Evolutionary conservation across 2,888 invertebrate genomes (phyloP).

Genomic region (Nomada fabriciana): DNA sequence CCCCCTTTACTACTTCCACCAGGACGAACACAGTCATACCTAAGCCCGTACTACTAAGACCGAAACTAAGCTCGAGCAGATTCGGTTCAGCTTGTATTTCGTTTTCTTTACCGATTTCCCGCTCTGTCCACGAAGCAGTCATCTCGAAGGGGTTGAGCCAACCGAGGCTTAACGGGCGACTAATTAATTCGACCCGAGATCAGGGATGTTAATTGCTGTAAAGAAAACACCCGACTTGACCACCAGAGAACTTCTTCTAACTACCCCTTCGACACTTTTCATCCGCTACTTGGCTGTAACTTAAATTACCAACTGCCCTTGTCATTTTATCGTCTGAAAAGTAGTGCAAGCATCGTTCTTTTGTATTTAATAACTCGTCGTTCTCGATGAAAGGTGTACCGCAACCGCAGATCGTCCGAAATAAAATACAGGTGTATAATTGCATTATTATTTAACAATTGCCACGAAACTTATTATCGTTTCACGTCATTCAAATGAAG

Average conservation of each 20-base stretch:
- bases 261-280: not conserved
- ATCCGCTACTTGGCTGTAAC: not conserved
- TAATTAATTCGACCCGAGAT: slow-evolving; percentile 32
- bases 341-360: not conserved
- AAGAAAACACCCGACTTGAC: not conserved
- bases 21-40: slow-evolving; percentile 13
- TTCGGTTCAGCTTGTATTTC: slow-evolving; percentile 33
- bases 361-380: no score
- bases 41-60: not conserved
- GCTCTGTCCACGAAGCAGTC: not conserved
- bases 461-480: not conserved
- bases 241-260: not conserved
- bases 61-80: slow-evolving; percentile 3
- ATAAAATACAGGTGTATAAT: not conserved
- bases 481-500: not conserved
- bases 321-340: not conserved
- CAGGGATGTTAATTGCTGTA: slow-evolving; percentile 16
- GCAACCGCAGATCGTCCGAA: not conserved
- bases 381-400: not conserved
- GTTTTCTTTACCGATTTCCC: slow-evolving; percentile 15
- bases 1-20: not conserved
- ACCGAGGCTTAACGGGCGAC: not conserved
- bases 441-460: not conserved
- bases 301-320: not conserved
- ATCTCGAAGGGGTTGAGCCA: not conserved